These are phyloP conservation scores for Spheniscus mendiculus DNA, from an alignment of 2,113 vertebrate species.

Conservation along the genomic window DNA sequence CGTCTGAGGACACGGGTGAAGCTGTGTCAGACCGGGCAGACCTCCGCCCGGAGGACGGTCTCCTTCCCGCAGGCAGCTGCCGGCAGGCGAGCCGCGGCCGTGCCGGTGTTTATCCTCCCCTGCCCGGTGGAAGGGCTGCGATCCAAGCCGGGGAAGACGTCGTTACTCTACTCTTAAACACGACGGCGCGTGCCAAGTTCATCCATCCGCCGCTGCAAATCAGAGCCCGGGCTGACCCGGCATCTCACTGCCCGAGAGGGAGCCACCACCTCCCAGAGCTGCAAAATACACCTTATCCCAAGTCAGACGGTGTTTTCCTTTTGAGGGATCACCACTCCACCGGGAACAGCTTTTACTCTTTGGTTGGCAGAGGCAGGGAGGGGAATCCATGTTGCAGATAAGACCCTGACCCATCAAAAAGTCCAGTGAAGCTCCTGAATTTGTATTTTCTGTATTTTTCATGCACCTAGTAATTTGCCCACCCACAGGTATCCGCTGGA, in stretches of 20 bases:
- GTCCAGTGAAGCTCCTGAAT: background rate
- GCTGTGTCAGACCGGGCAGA: background rate
- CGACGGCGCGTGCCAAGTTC: rapidly evolving
- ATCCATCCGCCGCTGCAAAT: background rate
- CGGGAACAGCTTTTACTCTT: background rate
- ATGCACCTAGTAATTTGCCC: background rate
- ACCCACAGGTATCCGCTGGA: background rate
- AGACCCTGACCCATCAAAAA: background rate
- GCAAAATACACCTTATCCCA: rapidly evolving
- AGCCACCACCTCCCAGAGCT: background rate
- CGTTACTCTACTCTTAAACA: background rate
- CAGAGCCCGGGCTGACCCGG: rapidly evolving
- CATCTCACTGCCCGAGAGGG: background rate
- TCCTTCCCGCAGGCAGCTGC: background rate
- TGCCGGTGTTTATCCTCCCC: background rate
- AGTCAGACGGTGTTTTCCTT: rapidly evolving
- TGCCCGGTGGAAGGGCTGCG: background rate
- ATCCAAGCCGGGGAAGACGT: background rate
- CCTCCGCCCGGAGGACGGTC: rapidly evolving
- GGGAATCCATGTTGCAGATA: background rate
- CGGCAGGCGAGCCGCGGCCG: background rate
- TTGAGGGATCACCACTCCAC: background rate
- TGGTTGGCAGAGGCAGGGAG: background rate
- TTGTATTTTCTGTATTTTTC: background rate
- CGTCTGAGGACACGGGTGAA: background rate